These are phyloP conservation scores for Scaptomyza parva DNA, from an alignment of 2,888 invertebrate species.

Conservation along the genomic window DNA sequence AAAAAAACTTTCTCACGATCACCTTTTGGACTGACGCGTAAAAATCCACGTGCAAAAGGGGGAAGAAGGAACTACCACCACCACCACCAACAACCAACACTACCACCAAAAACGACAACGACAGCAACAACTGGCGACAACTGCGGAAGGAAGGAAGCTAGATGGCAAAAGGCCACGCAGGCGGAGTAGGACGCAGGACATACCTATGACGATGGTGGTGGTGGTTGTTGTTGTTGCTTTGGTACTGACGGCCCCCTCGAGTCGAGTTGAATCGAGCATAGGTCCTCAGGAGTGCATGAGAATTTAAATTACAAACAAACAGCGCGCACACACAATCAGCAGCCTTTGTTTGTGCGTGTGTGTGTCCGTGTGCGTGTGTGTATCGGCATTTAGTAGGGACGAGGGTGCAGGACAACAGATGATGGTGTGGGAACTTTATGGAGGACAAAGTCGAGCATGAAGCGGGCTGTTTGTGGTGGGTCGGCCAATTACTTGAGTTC, in stretches of 20 bases:
- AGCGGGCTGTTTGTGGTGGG: slow-evolving; percentile 50
- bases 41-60: slow-evolving; percentile 83
- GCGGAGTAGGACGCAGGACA: slow-evolving; percentile 74
- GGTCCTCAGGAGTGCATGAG: slow-evolving; percentile 66
- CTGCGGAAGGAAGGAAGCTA: slow-evolving; percentile 68
- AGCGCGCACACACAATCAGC: slow-evolving; percentile 64
- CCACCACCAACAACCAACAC: no score
- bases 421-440: slow-evolving; percentile 71
- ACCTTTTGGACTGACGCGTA: slow-evolving; percentile 67
- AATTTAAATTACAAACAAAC: slow-evolving; percentile 77
- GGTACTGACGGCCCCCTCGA: slow-evolving; percentile 51
- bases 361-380: slow-evolving; percentile 45
- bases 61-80: slow-evolving; percentile 79
- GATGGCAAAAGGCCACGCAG: slow-evolving; percentile 51
- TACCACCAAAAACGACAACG: slow-evolving; percentile 42
- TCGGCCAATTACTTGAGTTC: slow-evolving; percentile 56
- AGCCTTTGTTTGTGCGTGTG: slow-evolving; percentile 54
- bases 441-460: slow-evolving; percentile 73
- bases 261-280: slow-evolving; percentile 18
- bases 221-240: slow-evolving; percentile 39
- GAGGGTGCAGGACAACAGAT: slow-evolving; percentile 55
- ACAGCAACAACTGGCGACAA: slow-evolving; percentile 52
- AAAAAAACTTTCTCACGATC: slow-evolving; percentile 82
- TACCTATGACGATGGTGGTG: slow-evolving; percentile 20
- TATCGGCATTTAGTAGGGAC: slow-evolving; percentile 61